A percentile compares a stretch with the other conserved stretches of the same genome.
Evolutionary conservation across 1,140 invertebrate genomes (phyloP).

Genomic region (Drosophila micromelanica): DNA sequence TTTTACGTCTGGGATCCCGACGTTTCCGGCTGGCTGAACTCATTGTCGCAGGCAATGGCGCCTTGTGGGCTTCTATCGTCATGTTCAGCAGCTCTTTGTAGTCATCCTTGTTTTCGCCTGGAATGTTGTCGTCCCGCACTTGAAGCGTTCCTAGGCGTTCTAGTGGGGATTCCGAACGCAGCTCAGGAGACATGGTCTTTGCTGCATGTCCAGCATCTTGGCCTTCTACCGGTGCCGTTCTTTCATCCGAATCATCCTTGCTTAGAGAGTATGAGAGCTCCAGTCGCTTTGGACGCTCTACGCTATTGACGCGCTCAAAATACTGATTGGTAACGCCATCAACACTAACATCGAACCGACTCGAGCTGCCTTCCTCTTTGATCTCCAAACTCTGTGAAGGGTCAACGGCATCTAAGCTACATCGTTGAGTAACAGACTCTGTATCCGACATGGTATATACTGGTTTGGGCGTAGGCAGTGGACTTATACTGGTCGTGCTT

Average conservation of each 20-base stretch:
- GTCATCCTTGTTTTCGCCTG: slow-evolving; percentile 72
- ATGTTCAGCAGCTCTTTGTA: slow-evolving; percentile 69
- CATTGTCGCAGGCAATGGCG: slow-evolving; percentile 12
- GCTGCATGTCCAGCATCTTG: slow-evolving; percentile 25
- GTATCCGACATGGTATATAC: slow-evolving; percentile 20
- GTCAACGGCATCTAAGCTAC: not conserved
- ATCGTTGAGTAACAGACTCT: slow-evolving; percentile 28
- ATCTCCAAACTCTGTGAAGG: not conserved
- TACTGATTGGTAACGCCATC: slow-evolving; percentile 82
- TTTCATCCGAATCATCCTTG: slow-evolving; percentile 60
- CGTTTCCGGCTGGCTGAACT: slow-evolving; percentile 58
- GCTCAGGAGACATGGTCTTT: slow-evolving; percentile 2
- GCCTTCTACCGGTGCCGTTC: slow-evolving; percentile 40
- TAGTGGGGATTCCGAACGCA: not conserved
- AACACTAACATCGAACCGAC: slow-evolving; percentile 63
- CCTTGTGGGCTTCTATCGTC: slow-evolving; percentile 58
- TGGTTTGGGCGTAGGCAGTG: slow-evolving; percentile 51
- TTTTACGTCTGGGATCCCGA: slow-evolving; percentile 68
- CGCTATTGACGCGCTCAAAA: slow-evolving; percentile 81
- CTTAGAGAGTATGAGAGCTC: slow-evolving; percentile 74
- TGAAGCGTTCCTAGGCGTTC: slow-evolving; percentile 29
- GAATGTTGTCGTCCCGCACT: slow-evolving; percentile 67
- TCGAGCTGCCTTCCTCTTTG: not conserved
- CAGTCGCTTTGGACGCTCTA: slow-evolving; percentile 71
- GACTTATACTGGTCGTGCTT: slow-evolving; percentile 56